These are phyloP conservation scores for Andricus curvator DNA, from an alignment of 2,888 invertebrate species.

Conservation along the genomic window DNA sequence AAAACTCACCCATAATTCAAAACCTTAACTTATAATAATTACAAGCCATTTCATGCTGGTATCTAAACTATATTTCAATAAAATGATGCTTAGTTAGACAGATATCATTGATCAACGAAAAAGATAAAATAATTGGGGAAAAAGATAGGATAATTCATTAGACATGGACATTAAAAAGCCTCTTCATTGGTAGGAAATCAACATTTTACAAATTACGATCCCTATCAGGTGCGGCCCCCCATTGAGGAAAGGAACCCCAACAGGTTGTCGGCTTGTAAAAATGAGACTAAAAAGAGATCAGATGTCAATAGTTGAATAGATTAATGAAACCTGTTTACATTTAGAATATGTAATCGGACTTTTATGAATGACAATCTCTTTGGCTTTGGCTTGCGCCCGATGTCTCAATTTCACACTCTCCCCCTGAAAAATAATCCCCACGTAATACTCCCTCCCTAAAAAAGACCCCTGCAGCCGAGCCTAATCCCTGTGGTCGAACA, in stretches of 20 bases:
- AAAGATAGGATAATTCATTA: conserved; percentile 9
- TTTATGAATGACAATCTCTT: conserved; percentile 17
- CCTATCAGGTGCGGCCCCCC: not conserved
- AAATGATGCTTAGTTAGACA: conserved; percentile 4
- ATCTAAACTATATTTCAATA: conserved; percentile 3
- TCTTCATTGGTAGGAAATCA: not conserved
- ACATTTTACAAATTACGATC: conserved; percentile 28
- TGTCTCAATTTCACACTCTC: conserved; percentile 19
- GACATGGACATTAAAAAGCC: not conserved
- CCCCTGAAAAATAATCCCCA: conserved; percentile 10
- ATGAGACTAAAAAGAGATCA: conserved; percentile 19
- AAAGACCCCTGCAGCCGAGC: conserved; percentile 15
- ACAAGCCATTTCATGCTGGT: not conserved
- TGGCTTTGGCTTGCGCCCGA: not conserved
- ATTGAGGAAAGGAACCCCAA: not conserved
- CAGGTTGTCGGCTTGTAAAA: conserved; percentile 15
- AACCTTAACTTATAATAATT: not conserved
- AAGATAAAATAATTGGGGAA: not conserved
- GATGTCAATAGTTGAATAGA: conserved; percentile 24
- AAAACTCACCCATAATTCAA: not conserved
- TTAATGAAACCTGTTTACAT: conserved; percentile 27
- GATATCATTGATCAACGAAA: not conserved
- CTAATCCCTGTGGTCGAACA: conserved; percentile 13
- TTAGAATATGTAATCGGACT: conserved; percentile 22
- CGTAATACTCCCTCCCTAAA: conserved; percentile 1